Base-by-base conservation (phyloP, 1,140 invertebrate species). In the Drosophila rhopaloa region DNA sequence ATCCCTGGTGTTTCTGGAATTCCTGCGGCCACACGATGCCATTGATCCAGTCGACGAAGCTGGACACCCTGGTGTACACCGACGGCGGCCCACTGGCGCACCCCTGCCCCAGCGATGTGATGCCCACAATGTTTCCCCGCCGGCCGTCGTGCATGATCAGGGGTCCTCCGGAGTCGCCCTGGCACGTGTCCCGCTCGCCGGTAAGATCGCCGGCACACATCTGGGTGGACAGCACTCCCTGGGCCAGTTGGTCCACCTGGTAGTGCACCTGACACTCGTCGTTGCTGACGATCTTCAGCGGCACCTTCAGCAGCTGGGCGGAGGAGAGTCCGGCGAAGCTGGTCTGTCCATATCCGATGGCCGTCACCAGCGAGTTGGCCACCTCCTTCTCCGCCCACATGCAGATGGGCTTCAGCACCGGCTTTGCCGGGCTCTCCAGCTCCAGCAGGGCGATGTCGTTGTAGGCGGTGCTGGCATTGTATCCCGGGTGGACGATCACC, bases 1-100 rank as follows among this genome's bases (percentile, higher is more conserved):
- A 16, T 16, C 16, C 0, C 16, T 16, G 16, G 16, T 0, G 16
- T 16, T 16, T 16, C 16, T 51, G 24, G 10, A 35, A 24, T 7
- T 35, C 51, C 7, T 35, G 5, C 16, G 94, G 93, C 96, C 96
- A 96, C 0, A 96, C 95, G 29, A 94, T 92, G 7, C 91, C 74
- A 89, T 96, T 96, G 56, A 97, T 96, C 96, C 96, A 97, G 66
- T 95, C 94, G 13, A 97, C 72, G 81, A 95, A 97, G 37, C 93
- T 92, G n/a, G 94, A 93, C 4, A 97, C 93, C 35, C 95, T 93
- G 2, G 95, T 96, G 88, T 97, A 97, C 8, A 97, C 94, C 1
- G 94, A 95, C 0, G 96, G 96, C 32, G 93, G 82, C 3, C 92
- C 71, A 13, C 93, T 93, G 7, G 95, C 95, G 80, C 96, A 96